Base-by-base conservation (phyloP, 2,797 vertebrate species). In the Sardinella longiceps region DNA sequence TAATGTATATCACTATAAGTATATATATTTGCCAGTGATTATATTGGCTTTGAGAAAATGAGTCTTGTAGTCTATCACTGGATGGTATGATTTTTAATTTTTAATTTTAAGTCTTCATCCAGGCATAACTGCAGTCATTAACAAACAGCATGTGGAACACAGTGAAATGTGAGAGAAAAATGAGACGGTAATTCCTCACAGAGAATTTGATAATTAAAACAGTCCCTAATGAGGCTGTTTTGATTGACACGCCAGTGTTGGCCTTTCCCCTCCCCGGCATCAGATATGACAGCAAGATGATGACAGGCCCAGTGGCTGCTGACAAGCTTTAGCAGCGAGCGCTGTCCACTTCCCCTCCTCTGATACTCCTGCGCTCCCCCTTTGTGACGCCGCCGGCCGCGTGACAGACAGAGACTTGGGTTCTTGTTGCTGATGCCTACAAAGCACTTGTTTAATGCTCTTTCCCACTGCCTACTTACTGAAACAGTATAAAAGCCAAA, bases 211-310 rank as follows among this genome's bases (percentile, higher is more conserved):
- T 95, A 95, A 96, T 96, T 96, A 95, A 94, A 91, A 89, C 88
- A 30, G 87, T 92, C 93, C 91, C 93, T 95, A 96, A 96, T 95
- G 95, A 95, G 94, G 93, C 91, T 90, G 88, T 45, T 91, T 93
- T 96, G 95, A 96, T 94, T 95, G 95, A 94, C 95, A 94, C 88
- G 89, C 89, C 80, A 82, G 92, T 89, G 91, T 93, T 94, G 94
- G 93, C 94, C 94, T 95, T 94, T 95, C 94, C 92, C 95, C 94
- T 93, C 88, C 33, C 90, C 87, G 86, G 90, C 94, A 94, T 95
- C 94, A 94, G 90, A 93, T 91, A 90, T 95, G 95, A 94, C 95
- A 96, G 93, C 93, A 94, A 93, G 92, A 93, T 94, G 94, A 94
- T 94, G 95, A 95, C 94, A 92, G 92, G 91, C 94, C 89, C 91